phyloP scores from a whole-genome alignment of 2,888 invertebrate species.

The Rhingia rostrata region DNA sequence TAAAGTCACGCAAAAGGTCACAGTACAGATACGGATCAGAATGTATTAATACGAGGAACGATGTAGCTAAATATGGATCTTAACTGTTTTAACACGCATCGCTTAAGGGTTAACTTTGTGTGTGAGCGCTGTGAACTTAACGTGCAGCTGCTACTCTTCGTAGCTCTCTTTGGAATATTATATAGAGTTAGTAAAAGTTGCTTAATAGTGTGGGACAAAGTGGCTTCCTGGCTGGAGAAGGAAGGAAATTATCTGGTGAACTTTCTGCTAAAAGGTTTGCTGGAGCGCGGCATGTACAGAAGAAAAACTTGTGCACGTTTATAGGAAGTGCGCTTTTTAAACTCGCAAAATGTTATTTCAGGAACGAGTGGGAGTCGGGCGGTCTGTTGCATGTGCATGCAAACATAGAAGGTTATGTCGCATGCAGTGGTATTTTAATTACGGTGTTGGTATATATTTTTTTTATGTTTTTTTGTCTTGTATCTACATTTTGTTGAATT shows the following conservation, averaged over 20 bases:
- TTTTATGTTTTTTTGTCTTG: not conserved
- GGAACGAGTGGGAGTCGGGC: not conserved
- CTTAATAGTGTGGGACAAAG: conserved; percentile 27
- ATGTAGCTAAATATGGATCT: conserved; percentile 54
- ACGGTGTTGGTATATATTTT: conserved; percentile 8
- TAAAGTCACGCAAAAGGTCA: conserved; percentile 49
- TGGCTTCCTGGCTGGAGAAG: not conserved
- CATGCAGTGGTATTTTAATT: conserved; percentile 43
- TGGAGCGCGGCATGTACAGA: not conserved
- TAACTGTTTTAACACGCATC: conserved; percentile 54
- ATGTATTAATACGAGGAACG: conserved; percentile 11
- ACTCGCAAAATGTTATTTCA: not conserved
- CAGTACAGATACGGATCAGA: conserved; percentile 37
- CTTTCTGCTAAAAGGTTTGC: conserved; percentile 10
- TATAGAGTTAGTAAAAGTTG: not conserved
- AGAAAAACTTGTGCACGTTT: conserved; percentile 16
- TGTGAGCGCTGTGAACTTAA: conserved; percentile 35
- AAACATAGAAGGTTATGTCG: not conserved
- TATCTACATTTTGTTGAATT: not conserved
- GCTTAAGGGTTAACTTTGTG: conserved; percentile 29
- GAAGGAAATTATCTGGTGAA: conserved; percentile 2
- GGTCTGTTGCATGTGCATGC: not conserved
- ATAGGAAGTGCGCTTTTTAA: conserved; percentile 12
- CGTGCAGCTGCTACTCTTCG: conserved; percentile 34
- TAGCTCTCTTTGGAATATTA: not conserved